Conservation (phyloP, 2,797 vertebrate species). For the Peromyscus attwateri region DNA sequence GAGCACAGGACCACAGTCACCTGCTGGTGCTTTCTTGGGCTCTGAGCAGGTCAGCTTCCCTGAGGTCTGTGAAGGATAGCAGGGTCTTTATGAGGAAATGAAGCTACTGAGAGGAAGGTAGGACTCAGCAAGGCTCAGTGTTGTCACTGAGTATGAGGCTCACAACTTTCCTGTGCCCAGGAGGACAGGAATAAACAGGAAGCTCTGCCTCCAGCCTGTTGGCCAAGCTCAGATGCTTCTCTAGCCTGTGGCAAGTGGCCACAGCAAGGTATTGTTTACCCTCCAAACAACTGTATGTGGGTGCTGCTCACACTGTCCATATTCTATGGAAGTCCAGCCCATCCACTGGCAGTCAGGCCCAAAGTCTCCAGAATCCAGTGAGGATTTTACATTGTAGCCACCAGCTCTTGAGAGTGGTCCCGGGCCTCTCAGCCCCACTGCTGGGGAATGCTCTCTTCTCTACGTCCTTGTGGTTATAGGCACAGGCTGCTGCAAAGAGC, state of each 20-base stretch:
- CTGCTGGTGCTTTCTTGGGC: background rate
- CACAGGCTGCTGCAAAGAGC: background rate
- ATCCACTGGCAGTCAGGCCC: background rate
- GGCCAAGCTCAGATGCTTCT: background rate
- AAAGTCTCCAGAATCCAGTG: background rate
- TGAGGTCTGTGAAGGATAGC: background rate
- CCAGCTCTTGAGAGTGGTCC: background rate
- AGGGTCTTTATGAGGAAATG: background rate
- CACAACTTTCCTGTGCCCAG: background rate
- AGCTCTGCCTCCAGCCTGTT: background rate
- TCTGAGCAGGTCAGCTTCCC: background rate
- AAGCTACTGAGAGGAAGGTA: background rate
- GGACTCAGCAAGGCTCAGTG: background rate
- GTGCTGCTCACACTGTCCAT: too few relatives aligned
- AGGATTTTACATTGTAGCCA: background rate
- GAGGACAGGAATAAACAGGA: too few relatives aligned
- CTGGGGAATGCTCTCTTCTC: background rate
- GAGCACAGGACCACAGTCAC: background rate
- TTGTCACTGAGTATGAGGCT: background rate
- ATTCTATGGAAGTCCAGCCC: background rate
- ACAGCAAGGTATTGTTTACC: too few relatives aligned
- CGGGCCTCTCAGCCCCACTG: background rate
- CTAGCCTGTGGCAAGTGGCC: background rate
- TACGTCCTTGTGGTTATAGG: rapidly evolving
- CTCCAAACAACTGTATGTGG: background rate